Evolutionary conservation across 2,888 invertebrate genomes (phyloP), one percentile per base, ranked within the genome.

Genomic region (Amphipoea lucens): DNA sequence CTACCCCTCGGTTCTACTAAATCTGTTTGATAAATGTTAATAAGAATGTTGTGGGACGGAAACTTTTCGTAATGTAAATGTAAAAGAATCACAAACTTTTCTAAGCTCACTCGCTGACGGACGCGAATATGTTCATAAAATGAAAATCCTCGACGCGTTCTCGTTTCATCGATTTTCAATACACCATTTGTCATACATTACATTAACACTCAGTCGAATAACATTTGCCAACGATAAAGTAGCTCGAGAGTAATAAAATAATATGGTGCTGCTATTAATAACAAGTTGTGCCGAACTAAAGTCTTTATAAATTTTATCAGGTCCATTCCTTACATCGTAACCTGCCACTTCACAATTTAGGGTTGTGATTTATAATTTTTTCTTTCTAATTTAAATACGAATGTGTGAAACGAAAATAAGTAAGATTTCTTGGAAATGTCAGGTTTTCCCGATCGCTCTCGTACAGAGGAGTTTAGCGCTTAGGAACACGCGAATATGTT

Each of bases 401-500:
- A 77, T 45, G n/a, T 67, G 9, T 69, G 2, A 70, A 69, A 40
- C 69, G 2, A 70, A 69, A 40, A n/a, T 9, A 0, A 63, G 12
- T 73, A 66, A 40, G 70, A 65, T 67, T 66, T 70, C 69, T 66
- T 62, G n/a, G 63, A 80, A 80, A 76, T 78, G 71, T 87, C 73
- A 79, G 80, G 78, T 77, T 86, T 87, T 82, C 78, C 85, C 78
- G 76, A 83, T 83, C 76, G 81, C 78, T 85, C 79, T 69, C 73
- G 88, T 87, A 86, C 88, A 83, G 88, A 89, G 87, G 88, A 90
- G 82, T 88, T 88, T 88, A 88, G 85, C 88, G 88, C 85, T 90
- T 90, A 88, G 90, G 89, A 93, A 92, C 93, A 92, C 92, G 92
- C 91, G 93, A 92, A 92, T 93, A 90, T 95, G 96, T 96, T 96